Percentiles rank a stretch among this genome's conserved stretches.
phyloP scores from a whole-genome alignment of 2,113 vertebrate genomes.

The Ciconia stormi region DNA sequence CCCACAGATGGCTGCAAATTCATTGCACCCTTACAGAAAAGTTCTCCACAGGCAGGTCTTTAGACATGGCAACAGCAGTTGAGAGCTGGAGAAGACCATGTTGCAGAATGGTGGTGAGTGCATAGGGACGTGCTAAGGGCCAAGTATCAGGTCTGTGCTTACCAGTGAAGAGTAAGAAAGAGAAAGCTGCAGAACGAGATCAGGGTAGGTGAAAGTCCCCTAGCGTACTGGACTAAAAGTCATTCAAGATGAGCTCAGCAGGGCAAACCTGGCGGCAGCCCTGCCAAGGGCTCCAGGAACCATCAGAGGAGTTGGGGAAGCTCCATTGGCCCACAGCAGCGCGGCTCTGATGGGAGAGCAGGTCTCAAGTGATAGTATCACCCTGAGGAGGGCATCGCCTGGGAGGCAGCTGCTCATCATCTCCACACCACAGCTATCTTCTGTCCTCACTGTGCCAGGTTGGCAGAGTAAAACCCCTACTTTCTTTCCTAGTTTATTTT shows the following conservation, averaged over 20 bases:
- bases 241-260: background rate
- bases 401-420: background rate
- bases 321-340: background rate
- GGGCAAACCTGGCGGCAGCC: background rate
- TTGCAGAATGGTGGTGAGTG: accelerated
- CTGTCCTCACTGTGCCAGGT: background rate
- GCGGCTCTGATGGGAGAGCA: background rate
- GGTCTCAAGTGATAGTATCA: no score
- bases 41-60: background rate
- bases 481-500: background rate
- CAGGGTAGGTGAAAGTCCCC: no score
- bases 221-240: accelerated
- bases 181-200: background rate
- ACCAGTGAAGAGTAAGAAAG: background rate
- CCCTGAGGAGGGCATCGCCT: background rate
- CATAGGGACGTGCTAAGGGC: background rate
- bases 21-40: background rate
- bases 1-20: background rate
- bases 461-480: background rate
- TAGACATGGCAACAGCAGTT: no score
- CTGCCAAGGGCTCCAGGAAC: background rate
- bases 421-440: background rate
- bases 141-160: accelerated
- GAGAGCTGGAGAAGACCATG: background rate
- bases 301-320: no score